Conservation (phyloP, 2,113 vertebrate genomes). For the mouse (Mus musculus) region DNA sequence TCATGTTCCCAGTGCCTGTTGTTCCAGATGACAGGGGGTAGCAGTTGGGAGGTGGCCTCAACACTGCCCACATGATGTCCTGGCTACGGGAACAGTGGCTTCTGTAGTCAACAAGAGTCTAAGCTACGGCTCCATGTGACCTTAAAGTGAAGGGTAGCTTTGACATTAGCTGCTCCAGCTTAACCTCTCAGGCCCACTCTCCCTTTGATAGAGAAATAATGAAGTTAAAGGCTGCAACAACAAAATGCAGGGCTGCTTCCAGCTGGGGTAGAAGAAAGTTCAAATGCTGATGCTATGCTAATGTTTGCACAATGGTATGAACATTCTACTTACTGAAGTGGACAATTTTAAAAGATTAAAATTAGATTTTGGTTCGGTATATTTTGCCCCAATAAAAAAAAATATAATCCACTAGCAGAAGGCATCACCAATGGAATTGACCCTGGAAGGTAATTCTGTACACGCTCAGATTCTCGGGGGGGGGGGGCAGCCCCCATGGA, state of each 20-base stretch:
- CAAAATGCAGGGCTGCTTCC: neutral
- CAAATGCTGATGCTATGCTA: neutral
- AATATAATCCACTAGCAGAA: neutral
- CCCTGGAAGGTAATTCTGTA: neutral
- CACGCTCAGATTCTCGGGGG: neutral
- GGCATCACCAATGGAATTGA: neutral
- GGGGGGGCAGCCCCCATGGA: neutral
- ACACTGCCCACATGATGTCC: fast-evolving
- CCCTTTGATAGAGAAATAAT: neutral
- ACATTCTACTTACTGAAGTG: neutral
- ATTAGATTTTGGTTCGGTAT: neutral
- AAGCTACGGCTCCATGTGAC: neutral
- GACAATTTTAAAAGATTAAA: neutral
- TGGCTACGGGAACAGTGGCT: neutral
- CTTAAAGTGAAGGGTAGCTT: neutral
- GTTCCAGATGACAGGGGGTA: neutral
- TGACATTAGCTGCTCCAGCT: too few relatives aligned
- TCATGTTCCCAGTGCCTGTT: fast-evolving
- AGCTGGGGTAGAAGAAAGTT: neutral
- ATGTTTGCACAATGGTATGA: neutral
- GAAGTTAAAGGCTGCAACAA: neutral
- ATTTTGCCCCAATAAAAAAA: neutral
- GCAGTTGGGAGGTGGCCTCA: neutral
- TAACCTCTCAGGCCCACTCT: neutral
- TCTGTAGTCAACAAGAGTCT: neutral